Base-by-base conservation (phyloP, 2,797 vertebrate genomes). In the Arrhamphus sclerolepis region DNA sequence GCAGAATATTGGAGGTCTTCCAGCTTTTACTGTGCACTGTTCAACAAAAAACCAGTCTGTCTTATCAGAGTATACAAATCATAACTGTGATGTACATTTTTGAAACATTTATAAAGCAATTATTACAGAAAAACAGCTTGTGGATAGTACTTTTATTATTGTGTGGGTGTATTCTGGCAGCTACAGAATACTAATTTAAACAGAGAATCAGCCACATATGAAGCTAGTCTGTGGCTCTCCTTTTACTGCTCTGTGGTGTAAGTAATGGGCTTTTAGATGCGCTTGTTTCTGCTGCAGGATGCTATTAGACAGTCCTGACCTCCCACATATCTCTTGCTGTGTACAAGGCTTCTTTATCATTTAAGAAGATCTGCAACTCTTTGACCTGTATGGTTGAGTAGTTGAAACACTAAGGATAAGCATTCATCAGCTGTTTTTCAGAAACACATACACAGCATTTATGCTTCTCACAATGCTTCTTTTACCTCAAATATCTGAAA, bases 1-100 rank as follows among this genome's bases (percentile, higher is more conserved):
- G 21, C 13, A 19, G 48, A 56, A 44, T n/a, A 28, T 53, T 50
- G 13, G 17, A 22, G 0, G 11, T 26, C 26, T 49, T 54, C 62
- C 34, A 58, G 51, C 17, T 41, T 61, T 42, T 64, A 43, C 48
- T 49, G 21, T 18, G 41, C 46, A 6, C 17, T 13, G n/a, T 64
- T 31, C 21, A 2, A 24, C 48, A 8, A 64, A 21, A 47, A 52
- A 6, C 17, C 13, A 17, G 5, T 2, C 13, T 22, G 10, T 11
- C 34, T 24, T 26, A 19, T 1, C 9, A 8, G n/a, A 3, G 5
- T 11, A 10, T 6, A 8, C n/a, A 40, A 22, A 26, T 26, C n/a
- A 22, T n/a, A 26, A 14, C 22, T 31, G 11, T 2, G 9, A 31
- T 46, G 9, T 10, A 8, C 34, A 38, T 34, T 34, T n/a, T 4